phyloP scores from a whole-genome alignment of 2,113 vertebrate species.

The Crotalus tigris region DNA sequence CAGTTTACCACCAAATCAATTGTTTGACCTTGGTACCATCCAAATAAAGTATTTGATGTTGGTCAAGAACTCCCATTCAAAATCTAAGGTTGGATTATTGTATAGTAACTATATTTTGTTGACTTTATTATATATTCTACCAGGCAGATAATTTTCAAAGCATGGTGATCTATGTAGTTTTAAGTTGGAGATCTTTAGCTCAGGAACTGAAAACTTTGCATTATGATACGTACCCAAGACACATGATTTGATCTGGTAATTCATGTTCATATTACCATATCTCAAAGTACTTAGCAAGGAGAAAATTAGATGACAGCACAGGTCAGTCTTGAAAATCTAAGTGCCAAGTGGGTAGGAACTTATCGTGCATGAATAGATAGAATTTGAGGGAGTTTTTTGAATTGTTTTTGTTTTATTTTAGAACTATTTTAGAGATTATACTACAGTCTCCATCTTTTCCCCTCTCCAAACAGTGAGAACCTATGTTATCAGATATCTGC shows the following conservation, averaged over 20 bases:
- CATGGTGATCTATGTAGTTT: neutral
- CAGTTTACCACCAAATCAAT: neutral
- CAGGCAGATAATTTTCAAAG: too few species aligned
- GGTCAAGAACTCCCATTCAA: neutral
- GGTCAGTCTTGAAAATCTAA: neutral
- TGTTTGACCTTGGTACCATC: neutral
- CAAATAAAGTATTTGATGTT: neutral
- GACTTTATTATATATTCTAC: too few species aligned
- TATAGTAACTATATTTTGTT: neutral
- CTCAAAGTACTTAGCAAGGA: neutral
- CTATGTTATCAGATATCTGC: neutral
- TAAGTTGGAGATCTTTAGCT: neutral
- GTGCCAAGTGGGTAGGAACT: neutral
- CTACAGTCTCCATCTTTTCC: neutral
- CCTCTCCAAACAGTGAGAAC: neutral
- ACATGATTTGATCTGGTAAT: neutral
- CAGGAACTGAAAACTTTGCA: neutral
- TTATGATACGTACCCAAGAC: neutral
- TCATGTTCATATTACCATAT: neutral
- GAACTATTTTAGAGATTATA: neutral
- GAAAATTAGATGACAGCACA: neutral
- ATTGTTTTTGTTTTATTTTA: neutral
- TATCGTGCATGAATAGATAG: neutral
- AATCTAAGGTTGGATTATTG: neutral
- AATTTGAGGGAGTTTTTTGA: neutral